Conservation (phyloP, 2,888 invertebrate genomes). For the Atethmia centrago region DNA sequence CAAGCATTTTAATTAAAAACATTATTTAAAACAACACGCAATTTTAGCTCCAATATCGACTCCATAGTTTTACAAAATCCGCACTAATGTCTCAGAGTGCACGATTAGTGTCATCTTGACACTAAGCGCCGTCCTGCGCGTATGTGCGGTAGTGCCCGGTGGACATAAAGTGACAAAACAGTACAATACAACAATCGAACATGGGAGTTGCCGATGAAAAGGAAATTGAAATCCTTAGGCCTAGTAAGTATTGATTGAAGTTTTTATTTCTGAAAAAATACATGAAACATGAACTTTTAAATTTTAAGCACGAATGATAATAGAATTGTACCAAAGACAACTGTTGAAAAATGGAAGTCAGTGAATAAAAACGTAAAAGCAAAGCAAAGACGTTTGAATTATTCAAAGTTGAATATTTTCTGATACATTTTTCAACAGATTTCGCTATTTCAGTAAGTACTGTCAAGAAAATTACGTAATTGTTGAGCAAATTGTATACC, state of each 20-base stretch:
- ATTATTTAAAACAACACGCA: neutral
- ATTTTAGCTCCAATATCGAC: constrained; percentile 8
- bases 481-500: neutral
- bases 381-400: neutral
- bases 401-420: neutral
- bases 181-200: constrained; percentile 37
- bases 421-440: neutral
- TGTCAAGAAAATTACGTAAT: neutral
- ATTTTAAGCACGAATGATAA: neutral
- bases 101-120: constrained; percentile 56
- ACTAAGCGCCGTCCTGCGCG: constrained; percentile 50
- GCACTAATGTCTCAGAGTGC: constrained; percentile 29
- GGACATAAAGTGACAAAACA: constrained; percentile 30
- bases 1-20: neutral
- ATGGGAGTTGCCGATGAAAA: constrained; percentile 66
- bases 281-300: neutral
- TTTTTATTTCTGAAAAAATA: neutral
- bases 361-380: neutral
- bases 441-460: neutral
- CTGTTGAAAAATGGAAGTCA: neutral
- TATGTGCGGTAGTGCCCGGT: constrained; percentile 40
- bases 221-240: constrained; percentile 68
- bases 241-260: constrained; percentile 68
- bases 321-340: neutral
- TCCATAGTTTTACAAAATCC: constrained; percentile 40